These are phyloP conservation scores for Rhinophrynus dorsalis DNA, from an alignment of 2,797 vertebrate species.

Conservation along the genomic window DNA sequence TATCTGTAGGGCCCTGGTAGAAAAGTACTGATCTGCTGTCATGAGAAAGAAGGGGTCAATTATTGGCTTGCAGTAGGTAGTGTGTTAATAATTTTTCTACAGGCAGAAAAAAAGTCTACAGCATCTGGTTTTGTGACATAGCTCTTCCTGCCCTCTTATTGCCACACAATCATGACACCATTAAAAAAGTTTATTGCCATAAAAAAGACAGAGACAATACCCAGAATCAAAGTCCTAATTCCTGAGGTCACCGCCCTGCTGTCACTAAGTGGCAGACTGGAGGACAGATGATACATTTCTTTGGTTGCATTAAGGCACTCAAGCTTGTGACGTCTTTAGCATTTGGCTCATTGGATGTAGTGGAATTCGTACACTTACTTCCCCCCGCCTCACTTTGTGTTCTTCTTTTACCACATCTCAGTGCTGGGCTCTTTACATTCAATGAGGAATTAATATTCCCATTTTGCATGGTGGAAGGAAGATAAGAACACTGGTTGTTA, in stretches of 20 bases:
- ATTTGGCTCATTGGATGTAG: background rate
- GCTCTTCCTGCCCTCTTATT: no score
- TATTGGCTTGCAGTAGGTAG: no score
- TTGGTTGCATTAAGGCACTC: constrained; percentile 7
- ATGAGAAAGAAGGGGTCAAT: no score
- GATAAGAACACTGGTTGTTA: constrained; percentile 15
- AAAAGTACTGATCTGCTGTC: no score
- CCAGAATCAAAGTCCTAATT: background rate
- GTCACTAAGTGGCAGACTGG: background rate
- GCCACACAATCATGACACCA: background rate
- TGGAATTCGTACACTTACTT: background rate
- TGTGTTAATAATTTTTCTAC: no score
- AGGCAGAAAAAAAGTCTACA: no score
- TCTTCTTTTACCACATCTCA: background rate
- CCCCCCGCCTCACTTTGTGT: background rate
- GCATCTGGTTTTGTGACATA: no score
- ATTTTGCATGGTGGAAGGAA: background rate
- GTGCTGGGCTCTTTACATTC: background rate
- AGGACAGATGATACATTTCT: background rate
- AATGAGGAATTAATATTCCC: background rate
- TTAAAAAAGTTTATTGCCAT: constrained; percentile 20
- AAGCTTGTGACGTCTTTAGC: background rate
- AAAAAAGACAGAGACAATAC: background rate
- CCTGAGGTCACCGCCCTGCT: constrained; percentile 25
- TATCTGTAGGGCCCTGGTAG: no score